phyloP scores from a whole-genome alignment of 92 coral and sea anemone species.

The Diadumene lineata region DNA sequence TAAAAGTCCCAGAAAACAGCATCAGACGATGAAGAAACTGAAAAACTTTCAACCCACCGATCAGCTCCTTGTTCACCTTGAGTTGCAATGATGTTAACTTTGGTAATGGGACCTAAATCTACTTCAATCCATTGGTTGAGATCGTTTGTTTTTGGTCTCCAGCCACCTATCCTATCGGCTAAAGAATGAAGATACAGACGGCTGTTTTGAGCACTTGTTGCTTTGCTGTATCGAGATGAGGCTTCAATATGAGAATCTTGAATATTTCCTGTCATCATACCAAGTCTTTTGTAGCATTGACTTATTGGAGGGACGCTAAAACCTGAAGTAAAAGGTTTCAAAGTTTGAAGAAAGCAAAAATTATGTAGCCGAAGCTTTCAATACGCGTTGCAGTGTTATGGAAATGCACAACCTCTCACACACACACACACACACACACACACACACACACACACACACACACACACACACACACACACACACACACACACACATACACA shows the following conservation, averaged over 20 bases:
- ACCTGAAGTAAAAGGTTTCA: conserved; percentile 1
- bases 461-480: too few relatives aligned
- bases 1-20: conserved; percentile 27
- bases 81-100: conserved; percentile 20
- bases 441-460: too few relatives aligned
- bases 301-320: conserved; percentile 14
- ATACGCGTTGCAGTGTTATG: too few relatives aligned
- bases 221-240: conserved; percentile 16
- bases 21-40: conserved; percentile 23
- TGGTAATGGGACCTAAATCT: conserved; percentile 27
- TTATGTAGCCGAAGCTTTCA: too few relatives aligned
- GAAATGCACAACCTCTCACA: too few relatives aligned
- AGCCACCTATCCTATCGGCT: conserved; percentile 8
- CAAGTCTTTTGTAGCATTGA: conserved; percentile 22
- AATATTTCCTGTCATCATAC: conserved; percentile 21
- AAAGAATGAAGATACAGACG: conserved; percentile 16
- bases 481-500: too few relatives aligned
- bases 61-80: conserved; percentile 22
- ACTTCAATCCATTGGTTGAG: conserved; percentile 28
- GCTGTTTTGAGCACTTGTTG: conserved; percentile 16
- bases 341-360: too few relatives aligned
- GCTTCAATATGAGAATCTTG: conserved; percentile 17
- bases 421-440: too few relatives aligned
- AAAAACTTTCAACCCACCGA: conserved; percentile 31
- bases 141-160: conserved; percentile 13